Conservation (phyloP, 2,888 invertebrate genomes). For the Hanleya hanleyi region DNA sequence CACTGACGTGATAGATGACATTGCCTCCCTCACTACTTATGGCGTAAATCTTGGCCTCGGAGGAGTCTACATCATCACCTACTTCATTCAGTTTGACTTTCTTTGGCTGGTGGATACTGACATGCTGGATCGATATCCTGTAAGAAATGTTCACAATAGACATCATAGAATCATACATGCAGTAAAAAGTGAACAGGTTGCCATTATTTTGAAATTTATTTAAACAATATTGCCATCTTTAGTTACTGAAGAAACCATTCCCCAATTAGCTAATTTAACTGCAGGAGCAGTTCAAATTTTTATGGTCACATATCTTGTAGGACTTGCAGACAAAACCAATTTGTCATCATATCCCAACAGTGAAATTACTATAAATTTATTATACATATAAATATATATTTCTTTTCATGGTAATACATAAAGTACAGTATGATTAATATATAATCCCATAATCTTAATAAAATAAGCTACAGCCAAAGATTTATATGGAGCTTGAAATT, state of each 20-base stretch:
- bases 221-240: neutral
- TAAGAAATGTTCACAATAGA: constrained; percentile 27
- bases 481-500: too few species aligned
- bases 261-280: neutral
- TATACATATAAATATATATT: too few species aligned
- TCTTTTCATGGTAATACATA: too few species aligned
- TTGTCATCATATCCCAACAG: too few species aligned
- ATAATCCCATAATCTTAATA: too few species aligned
- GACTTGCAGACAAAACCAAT: too few species aligned
- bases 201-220: neutral
- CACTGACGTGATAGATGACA: constrained; percentile 77
- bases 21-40: constrained; percentile 88
- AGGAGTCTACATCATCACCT: constrained; percentile 50
- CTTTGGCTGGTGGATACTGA: constrained; percentile 72
- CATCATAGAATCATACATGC: neutral
- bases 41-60: constrained; percentile 82
- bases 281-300: too few species aligned
- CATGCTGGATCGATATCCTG: constrained; percentile 76
- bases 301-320: too few species aligned
- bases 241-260: neutral
- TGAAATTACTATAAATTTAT: too few species aligned
- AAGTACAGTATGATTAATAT: too few species aligned
- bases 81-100: constrained; percentile 59
- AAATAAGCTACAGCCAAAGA: too few species aligned
- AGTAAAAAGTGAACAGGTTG: neutral